Evolutionary conservation across 2,797 vertebrate species (phyloP).

Genomic region (Chrysocyon brachyurus): DNA sequence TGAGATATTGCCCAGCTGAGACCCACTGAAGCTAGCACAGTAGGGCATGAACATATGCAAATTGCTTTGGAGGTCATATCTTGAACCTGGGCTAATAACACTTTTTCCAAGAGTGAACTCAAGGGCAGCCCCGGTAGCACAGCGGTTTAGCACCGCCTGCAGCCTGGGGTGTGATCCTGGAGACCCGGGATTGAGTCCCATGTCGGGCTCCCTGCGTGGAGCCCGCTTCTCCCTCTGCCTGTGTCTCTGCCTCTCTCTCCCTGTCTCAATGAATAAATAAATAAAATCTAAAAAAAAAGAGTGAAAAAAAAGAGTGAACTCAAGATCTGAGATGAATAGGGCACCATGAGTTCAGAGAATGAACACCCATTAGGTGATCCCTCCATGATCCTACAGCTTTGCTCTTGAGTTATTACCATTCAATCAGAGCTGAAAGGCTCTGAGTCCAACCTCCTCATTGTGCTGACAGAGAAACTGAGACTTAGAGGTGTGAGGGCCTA

Average conservation of each 20-base stretch:
- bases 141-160: too few relatives aligned
- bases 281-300: too few relatives aligned
- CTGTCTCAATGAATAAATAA: too few relatives aligned
- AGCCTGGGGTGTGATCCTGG: too few relatives aligned
- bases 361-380: not conserved
- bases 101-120: conserved; percentile 47
- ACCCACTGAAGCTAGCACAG: not conserved
- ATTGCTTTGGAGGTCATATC: conserved; percentile 36
- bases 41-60: not conserved
- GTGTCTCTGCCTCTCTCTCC: too few relatives aligned
- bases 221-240: too few relatives aligned
- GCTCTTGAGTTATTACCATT: conserved; percentile 27
- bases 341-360: conserved; percentile 16
- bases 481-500: not conserved
- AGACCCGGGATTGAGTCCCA: too few relatives aligned
- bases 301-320: not conserved
- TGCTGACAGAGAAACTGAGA: not conserved
- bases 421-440: conserved; percentile 1
- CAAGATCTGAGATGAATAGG: conserved; percentile 45
- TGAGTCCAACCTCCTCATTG: not conserved
- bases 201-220: too few relatives aligned
- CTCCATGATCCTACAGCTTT: not conserved
- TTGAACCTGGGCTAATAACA: conserved; percentile 40
- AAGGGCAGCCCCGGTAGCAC: not conserved
- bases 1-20: not conserved